Evolutionary conservation across 1,140 invertebrate genomes (phyloP), one percentile per base, ranked within the genome.

Genomic region (Cecropterus lyciades): DNA sequence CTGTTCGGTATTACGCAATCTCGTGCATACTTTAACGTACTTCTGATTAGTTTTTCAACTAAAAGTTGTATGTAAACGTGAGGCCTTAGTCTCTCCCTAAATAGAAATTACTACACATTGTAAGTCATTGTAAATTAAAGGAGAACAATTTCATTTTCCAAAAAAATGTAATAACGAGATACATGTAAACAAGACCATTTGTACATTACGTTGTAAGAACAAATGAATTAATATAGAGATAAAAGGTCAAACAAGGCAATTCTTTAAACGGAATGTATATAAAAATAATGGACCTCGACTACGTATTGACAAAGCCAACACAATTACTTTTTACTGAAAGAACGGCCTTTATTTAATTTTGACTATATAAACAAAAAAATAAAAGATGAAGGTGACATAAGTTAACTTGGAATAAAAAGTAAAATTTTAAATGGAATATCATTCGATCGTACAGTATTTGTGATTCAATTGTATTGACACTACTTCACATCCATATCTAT

Each of bases 221-320:
- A 37, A 37, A 37, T 37, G 33, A 37, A 37, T 11, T 37, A 37
- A 37, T 37, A 7, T 37, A 3, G 10, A 37, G 30, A 56, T 8
- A 56, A 56, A 56, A 56, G 48, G 20, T 51, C 24, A 51, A 51
- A 51, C n/a, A 30, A 51, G 24, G n/a, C 13, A 8, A 51, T 51
- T 51, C 27, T 27, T 27, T 27, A 51, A 51, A 30, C 24, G 48
- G 24, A 51, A 51, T 30, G 48, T 27, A 51, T 27, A 51, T 13
- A 51, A 14, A 49, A 51, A 24, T 51, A 51, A 51, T 51, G 17
- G 48, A 51, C 33, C 33, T 37, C 33, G 33, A 37, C 9, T 37
- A 37, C 33, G 48, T 51, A 51, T 51, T 51, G 48, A 51, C 48
- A 51, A 51, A 51, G 48, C 48, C 24, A 51, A 51, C 24, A 30